These are phyloP conservation scores for Acipenser transmontanus DNA, from an alignment of 2,797 vertebrate genomes.

Conservation along the genomic window DNA sequence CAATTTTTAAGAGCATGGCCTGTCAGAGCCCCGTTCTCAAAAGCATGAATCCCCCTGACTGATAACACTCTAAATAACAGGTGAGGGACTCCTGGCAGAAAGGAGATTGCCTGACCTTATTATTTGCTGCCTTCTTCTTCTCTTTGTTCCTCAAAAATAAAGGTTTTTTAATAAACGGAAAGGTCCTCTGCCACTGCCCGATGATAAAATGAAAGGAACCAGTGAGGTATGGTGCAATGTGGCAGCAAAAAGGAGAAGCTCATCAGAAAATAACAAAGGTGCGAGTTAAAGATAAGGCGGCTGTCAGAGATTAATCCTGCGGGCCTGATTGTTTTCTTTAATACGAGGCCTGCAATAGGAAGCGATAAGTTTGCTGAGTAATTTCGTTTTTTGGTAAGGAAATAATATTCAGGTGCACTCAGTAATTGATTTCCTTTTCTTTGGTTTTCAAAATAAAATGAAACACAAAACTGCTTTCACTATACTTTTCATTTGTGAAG, in stretches of 20 bases:
- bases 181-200: slow-evolving; percentile 86
- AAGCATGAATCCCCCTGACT: slow-evolving; percentile 69
- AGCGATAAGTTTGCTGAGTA: slow-evolving; percentile 99
- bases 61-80: slow-evolving; percentile 97
- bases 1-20: slow-evolving; percentile 41
- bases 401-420: slow-evolving; percentile 99
- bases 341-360: slow-evolving; percentile 97
- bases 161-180: slow-evolving; percentile 99
- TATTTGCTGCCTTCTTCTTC: slow-evolving; percentile 83
- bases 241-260: slow-evolving; percentile 89
- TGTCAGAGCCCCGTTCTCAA: slow-evolving; percentile 63
- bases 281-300: slow-evolving; percentile 99
- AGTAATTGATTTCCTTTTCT: slow-evolving; percentile 96
- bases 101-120: slow-evolving; percentile 99
- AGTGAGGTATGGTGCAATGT: slow-evolving; percentile 98
- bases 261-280: slow-evolving; percentile 99
- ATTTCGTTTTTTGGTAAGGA: slow-evolving; percentile 96
- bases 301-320: slow-evolving; percentile 99
- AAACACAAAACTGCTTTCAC: slow-evolving; percentile 68
- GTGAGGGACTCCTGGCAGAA: slow-evolving; percentile 97
- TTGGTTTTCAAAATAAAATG: slow-evolving; percentile 73
- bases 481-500: slow-evolving; percentile 45
- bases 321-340: slow-evolving; percentile 99
- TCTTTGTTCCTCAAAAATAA: slow-evolving; percentile 99
- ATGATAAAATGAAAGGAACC: slow-evolving; percentile 98